A percentile compares a stretch with the other conserved stretches of the same genome.
Evolutionary conservation across 2,888 invertebrate species (phyloP).

Genomic region (Brachylomia viminalis): DNA sequence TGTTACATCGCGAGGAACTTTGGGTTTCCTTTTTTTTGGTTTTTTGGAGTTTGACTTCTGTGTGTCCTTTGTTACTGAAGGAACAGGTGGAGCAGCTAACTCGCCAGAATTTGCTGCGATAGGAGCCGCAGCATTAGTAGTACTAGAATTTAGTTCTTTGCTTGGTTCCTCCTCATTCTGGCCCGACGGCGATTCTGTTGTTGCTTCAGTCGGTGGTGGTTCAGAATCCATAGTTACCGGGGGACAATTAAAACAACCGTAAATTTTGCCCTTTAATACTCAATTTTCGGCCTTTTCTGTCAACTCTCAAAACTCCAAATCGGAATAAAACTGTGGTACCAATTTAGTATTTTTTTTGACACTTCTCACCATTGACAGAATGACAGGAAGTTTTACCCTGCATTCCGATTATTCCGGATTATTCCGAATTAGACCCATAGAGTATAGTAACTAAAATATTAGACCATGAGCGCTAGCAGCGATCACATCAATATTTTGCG

Average conservation of each 20-base stretch:
- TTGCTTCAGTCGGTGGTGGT: conserved; percentile 27
- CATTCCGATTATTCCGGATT: no score
- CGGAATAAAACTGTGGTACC: not conserved
- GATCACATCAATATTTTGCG: no score
- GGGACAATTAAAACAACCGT: not conserved
- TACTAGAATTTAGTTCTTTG: conserved; percentile 45
- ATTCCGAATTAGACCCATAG: no score
- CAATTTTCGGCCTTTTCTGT: not conserved
- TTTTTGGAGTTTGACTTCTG: conserved; percentile 86
- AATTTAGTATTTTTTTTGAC: no score
- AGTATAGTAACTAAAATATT: no score
- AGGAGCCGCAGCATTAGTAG: conserved; percentile 9
- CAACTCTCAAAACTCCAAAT: not conserved
- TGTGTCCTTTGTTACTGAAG: conserved; percentile 70
- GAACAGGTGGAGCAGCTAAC: conserved; percentile 30
- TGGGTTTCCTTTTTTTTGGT: conserved; percentile 92
- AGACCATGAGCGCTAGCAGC: no score
- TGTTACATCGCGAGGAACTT: conserved; percentile 92
- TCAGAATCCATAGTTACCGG: conserved; percentile 48
- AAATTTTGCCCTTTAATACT: not conserved
- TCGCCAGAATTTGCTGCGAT: conserved; percentile 27
- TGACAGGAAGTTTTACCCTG: no score
- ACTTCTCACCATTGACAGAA: not conserved
- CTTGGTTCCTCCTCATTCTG: conserved; percentile 44
- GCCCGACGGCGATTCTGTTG: conserved; percentile 15